phyloP scores from a whole-genome alignment of 2,888 invertebrate genomes.

The Xestia rhomboidea region DNA sequence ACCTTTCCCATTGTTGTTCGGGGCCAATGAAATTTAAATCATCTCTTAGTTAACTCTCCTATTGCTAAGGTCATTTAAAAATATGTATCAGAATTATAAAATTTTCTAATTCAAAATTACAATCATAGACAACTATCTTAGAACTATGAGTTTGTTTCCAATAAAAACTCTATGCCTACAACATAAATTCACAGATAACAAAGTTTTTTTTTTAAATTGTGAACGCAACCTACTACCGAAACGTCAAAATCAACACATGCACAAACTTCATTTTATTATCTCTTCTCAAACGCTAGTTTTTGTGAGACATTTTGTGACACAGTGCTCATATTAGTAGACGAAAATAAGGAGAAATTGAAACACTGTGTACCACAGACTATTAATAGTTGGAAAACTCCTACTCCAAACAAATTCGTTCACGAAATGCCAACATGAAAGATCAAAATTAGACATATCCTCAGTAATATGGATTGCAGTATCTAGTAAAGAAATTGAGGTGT shows the following conservation, averaged over 20 bases:
- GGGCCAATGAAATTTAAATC: background rate
- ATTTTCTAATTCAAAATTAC: background rate
- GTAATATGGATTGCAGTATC: slow-evolving; percentile 45
- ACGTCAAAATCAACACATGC: slow-evolving; percentile 71
- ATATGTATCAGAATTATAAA: background rate
- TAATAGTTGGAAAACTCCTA: slow-evolving; percentile 55
- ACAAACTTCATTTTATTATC: slow-evolving; percentile 65
- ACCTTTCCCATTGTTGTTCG: too few species aligned
- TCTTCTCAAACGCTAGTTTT: slow-evolving; percentile 28
- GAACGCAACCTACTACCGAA: slow-evolving; percentile 62
- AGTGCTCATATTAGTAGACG: slow-evolving; percentile 47
- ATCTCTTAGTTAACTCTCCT: background rate
- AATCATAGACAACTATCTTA: too few species aligned
- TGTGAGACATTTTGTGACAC: slow-evolving; percentile 23
- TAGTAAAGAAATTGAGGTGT: slow-evolving; percentile 22
- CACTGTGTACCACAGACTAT: slow-evolving; percentile 49
- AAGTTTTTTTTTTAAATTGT: slow-evolving; percentile 10
- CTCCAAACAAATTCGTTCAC: slow-evolving; percentile 58
- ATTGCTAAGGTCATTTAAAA: background rate
- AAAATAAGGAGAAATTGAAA: slow-evolving; percentile 22
- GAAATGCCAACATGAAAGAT: slow-evolving; percentile 71
- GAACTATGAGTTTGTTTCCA: background rate
- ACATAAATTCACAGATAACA: slow-evolving; percentile 7
- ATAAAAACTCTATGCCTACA: background rate
- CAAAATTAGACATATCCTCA: slow-evolving; percentile 64